These are phyloP conservation scores for Tringa solitaria DNA, from an alignment of 2,113 vertebrate genomes.

Conservation along the genomic window DNA sequence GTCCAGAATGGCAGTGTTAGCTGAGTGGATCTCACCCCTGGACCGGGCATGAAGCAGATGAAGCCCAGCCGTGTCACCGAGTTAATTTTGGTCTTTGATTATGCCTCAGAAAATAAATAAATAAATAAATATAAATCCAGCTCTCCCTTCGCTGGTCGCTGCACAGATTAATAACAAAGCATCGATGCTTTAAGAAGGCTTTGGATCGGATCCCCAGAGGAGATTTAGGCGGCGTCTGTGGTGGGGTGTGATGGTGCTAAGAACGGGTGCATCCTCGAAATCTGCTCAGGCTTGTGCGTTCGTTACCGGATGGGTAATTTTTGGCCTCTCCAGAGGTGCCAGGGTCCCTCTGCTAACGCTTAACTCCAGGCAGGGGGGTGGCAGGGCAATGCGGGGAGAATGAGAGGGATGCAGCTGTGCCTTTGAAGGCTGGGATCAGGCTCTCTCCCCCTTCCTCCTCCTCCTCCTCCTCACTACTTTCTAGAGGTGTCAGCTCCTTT, in stretches of 20 bases:
- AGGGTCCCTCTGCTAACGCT: too few relatives aligned
- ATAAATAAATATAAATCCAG: neutral
- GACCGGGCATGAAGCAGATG: neutral
- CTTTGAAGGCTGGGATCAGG: neutral
- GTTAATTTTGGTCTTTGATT: neutral
- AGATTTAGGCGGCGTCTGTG: neutral
- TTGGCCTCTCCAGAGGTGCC: too few relatives aligned
- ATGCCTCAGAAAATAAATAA: neutral
- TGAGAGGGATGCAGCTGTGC: neutral
- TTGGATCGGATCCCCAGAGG: slow-evolving; percentile 43
- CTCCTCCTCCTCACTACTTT: neutral
- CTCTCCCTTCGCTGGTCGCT: neutral
- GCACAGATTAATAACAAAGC: slow-evolving; percentile 10
- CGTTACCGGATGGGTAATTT: neutral
- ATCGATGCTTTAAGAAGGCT: neutral
- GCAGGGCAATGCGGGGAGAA: neutral
- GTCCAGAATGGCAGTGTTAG: neutral
- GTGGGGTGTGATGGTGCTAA: neutral
- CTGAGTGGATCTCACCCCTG: neutral
- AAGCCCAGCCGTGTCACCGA: neutral
- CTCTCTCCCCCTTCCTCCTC: neutral
- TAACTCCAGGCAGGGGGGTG: neutral
- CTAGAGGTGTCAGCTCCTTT: neutral
- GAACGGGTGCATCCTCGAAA: neutral
- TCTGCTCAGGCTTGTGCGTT: neutral